Base-by-base conservation (phyloP, 2,797 vertebrate species). In the Cheracebus regulus region DNA sequence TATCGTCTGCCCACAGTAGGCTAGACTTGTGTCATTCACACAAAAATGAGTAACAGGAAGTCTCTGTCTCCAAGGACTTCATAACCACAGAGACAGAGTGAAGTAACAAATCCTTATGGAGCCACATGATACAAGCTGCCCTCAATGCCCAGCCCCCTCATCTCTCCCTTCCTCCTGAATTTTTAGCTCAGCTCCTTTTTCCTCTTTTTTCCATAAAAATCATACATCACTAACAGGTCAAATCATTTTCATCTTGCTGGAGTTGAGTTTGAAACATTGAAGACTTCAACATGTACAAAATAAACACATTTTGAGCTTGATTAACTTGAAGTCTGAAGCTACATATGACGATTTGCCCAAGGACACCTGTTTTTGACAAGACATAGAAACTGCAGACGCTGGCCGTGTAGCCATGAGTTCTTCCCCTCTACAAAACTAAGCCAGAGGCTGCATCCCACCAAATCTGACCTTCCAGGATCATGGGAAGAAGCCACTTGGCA, bases 61-160 rank as follows among this genome's bases (percentile, higher is more conserved):
- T 12, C 2, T 19, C 46, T 20, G 13, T 22, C 30, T 33, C 36
- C 30, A 67, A 48, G 76, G 20, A 39, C 48, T 24, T 46, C 26
- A 14, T 26, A 13, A 75, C 41, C 7, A 19, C 36, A 80, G n/a
- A 75, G 2, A 70, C 15, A 50, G 8, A 50, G 30, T 30, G 14
- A 41, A 0, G 4, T 33, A 4, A 26, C 41, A 20, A 70, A 28
- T 28, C 22, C 26, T 22, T 20, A 48, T 4, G 26, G 20, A 58
- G 8, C n/a, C n/a, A 41, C 22, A 17, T 0, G 57, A 3, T 11
- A 24, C 85, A 33, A 10, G 22, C 15, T 22, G 26, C 2, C 39
- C 39, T 17, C 8, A 1, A 0, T 8, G 2, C 8, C 39, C 46
- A 19, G 26, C 46, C 4, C 39, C 2, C 9, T 26, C 24, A 10